Evolutionary conservation across 2,888 invertebrate genomes (phyloP), one percentile per base, ranked within the genome.

Genomic region (Chloromyia formosa): DNA sequence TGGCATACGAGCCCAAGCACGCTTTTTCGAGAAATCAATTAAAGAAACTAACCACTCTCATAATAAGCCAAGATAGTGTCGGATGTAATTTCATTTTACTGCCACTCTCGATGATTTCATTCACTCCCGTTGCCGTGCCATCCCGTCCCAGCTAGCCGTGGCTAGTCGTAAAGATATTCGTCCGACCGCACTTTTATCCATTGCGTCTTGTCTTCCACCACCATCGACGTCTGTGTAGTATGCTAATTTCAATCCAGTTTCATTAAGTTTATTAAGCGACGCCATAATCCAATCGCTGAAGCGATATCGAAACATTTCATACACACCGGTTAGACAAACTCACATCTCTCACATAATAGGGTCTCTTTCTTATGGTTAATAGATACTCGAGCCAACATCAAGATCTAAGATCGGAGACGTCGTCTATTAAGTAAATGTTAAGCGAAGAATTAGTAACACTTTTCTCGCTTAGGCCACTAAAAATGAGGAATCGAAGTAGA

Each of bases 241-340:
- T 56, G 10, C 20, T 49, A 9, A 66, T 0, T n/a, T 9, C 49
- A 66, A 66, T 66, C 66, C 66, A 66, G 66, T 66, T 66, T 66
- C 66, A 66, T 66, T 66, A 66, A 66, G 66, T 22, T 66, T 66
- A 66, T 66, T 66, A 66, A 66, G 66, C 66, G 66, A 49, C 66
- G 45, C 49, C 49, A 23, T 66, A 66, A 66, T 66, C 45, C 66
- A 66, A 66, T 66, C 49, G 66, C 23, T 49, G 23, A 64, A 49
- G n/a, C 45, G 66, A 66, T 66, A 66, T 66, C 42, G 61, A 10
- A 56, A 22, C n/a, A 7, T 35, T n/a, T 45, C 66, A 66, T 18
- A 16, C 42, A n/a, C 16, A 45, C 40, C n/a, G 54, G 54, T 54
- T n/a, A n/a, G n/a, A n/a, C 18, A 20, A 20, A 56, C 20, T n/a